Conservation (phyloP, 2,113 vertebrate genomes). For the Syngnathoides biaculeatus region DNA sequence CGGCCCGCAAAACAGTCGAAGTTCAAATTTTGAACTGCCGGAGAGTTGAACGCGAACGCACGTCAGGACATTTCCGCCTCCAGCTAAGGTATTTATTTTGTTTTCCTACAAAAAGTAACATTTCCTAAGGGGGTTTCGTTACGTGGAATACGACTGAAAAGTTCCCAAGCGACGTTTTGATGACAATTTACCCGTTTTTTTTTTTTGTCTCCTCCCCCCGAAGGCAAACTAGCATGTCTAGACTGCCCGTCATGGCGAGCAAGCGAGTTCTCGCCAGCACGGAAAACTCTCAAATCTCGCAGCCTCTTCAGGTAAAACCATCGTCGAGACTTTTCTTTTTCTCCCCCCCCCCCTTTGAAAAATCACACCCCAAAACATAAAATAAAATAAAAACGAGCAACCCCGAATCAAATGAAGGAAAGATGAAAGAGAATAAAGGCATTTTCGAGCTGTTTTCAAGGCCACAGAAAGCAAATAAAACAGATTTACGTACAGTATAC, state of each 20-base stretch:
- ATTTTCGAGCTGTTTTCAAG: too few relatives aligned
- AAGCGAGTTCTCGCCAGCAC: constrained; percentile 56
- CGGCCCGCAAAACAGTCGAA: constrained; percentile 35
- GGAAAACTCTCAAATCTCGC: constrained; percentile 41
- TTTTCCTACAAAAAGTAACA: background rate
- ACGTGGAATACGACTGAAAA: background rate
- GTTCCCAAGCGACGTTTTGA: background rate
- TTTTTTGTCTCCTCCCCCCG: too few relatives aligned
- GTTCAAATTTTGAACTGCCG: constrained; percentile 70
- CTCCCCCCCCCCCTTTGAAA: too few relatives aligned
- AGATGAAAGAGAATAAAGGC: too few relatives aligned
- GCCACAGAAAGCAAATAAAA: too few relatives aligned
- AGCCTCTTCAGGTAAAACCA: constrained; percentile 61
- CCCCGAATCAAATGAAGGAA: too few relatives aligned
- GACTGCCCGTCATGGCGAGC: constrained; percentile 63
- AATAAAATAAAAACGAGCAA: too few relatives aligned
- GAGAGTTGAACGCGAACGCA: accelerated
- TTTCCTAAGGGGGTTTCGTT: accelerated
- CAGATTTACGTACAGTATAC: too few relatives aligned
- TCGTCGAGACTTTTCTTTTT: background rate
- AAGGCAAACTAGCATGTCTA: constrained; percentile 38
- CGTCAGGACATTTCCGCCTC: background rate
- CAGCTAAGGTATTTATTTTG: background rate
- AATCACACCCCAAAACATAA: too few relatives aligned
- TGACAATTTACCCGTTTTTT: background rate